Base-by-base conservation (phyloP, 1,140 invertebrate genomes). In the Linepithema humile region DNA sequence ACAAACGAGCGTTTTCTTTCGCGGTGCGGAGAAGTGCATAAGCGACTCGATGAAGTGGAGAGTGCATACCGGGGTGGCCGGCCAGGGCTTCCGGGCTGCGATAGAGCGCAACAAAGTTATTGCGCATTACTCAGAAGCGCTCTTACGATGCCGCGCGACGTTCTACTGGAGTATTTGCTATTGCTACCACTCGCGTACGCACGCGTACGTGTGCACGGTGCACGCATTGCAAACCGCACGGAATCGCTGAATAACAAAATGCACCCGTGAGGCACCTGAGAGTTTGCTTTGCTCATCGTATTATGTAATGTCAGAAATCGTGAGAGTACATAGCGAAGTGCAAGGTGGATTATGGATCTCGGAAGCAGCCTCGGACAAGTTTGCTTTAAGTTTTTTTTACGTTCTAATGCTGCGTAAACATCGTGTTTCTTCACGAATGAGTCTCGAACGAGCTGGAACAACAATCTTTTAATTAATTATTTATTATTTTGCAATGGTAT, bases 271-370 rank as follows among this genome's bases (percentile, higher is more conserved):
- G 12, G 17, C 53, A 35, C n/a, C 32, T 12, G 57, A 77, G 35
- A 43, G 70, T 62, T 60, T 62, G 43, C 55, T 64, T 77, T 64
- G 43, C 70, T 35, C 53, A 26, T 77, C 72, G 43, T 15, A 48
- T 83, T 83, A 83, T 50, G 80, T 77, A 75, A 80, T 55, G 75
- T 43, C 75, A 67, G 62, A 69, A 69, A 64, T 70, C 64, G 75
- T 35, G 23, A 23, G 35, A 29, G 20, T 48, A 55, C 75, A n/a
- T n/a, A 10, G 26, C 3, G 20, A 29, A 48, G 64, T 10, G 57
- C 48, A 69, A 80, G 64, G 35, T 70, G 75, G 75, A 70, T 77
- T 65, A 67, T n/a, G 62, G 48, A 17, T 0, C 10, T 26, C 26
- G 29, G 23, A 3, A 38, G 60, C 3, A 5, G 20, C 26, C 32